A percentile compares a stretch with the other conserved stretches of the same genome.
Evolutionary conservation across 2,113 vertebrate genomes (phyloP).

Genomic region (Nothocercus julius): DNA sequence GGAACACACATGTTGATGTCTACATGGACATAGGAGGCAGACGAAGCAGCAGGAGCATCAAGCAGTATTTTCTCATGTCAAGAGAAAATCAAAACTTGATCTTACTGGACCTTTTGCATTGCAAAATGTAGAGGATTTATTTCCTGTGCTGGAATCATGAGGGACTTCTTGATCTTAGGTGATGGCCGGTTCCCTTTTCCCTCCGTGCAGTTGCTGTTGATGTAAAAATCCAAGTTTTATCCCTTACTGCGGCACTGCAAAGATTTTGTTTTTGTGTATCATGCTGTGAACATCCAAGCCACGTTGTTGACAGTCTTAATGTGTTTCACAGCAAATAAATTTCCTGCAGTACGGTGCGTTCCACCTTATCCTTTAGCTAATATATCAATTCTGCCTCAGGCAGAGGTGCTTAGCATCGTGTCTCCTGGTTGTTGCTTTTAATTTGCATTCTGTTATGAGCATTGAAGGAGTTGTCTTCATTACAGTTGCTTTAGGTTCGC

Average conservation of each 20-base stretch:
- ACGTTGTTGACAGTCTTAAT: slow-evolving; percentile 19
- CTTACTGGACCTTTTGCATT: neutral
- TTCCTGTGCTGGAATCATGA: neutral
- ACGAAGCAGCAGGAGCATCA: neutral
- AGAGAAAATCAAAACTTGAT: neutral
- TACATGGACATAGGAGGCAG: neutral
- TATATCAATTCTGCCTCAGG: neutral
- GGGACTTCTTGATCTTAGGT: neutral
- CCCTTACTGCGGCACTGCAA: neutral
- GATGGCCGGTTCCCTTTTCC: neutral
- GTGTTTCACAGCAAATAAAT: slow-evolving; percentile 8
- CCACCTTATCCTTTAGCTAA: slow-evolving; percentile 22
- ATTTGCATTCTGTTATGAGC: slow-evolving; percentile 17
- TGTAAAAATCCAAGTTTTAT: neutral
- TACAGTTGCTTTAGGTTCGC: neutral
- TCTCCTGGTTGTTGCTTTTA: slow-evolving; percentile 42
- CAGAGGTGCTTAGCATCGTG: neutral
- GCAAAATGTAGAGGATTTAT: neutral
- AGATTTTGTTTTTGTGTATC: neutral
- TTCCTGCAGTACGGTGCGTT: neutral
- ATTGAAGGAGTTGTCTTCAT: neutral
- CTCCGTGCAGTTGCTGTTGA: neutral
- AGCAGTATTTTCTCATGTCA: neutral
- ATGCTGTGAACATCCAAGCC: neutral
- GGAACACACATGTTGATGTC: accelerated